These are phyloP conservation scores for Phocoena sinus DNA, from an alignment of 2,113 vertebrate genomes.

Conservation along the genomic window DNA sequence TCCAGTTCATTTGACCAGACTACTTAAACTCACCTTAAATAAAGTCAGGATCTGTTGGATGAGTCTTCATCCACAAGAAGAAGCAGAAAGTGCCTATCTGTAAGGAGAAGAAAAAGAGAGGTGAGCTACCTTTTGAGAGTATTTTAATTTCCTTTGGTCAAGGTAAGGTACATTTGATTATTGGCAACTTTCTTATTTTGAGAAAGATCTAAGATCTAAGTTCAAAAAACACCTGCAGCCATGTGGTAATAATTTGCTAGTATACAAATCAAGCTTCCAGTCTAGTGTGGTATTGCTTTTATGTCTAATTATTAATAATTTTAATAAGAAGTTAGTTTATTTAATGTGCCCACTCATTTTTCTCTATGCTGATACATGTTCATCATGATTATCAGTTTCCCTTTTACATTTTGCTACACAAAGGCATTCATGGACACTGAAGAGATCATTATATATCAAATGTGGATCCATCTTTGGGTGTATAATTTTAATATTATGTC, in stretches of 20 bases:
- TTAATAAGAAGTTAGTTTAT: neutral
- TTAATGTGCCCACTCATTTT: neutral
- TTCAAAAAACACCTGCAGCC: neutral
- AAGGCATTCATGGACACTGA: neutral
- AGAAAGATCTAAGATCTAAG: neutral
- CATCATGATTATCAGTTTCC: neutral
- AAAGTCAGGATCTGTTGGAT: neutral
- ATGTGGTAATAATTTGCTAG: neutral
- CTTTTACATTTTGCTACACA: neutral
- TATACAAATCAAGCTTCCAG: neutral
- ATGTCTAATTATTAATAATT: neutral
- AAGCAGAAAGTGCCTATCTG: neutral
- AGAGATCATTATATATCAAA: neutral
- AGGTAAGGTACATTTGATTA: neutral
- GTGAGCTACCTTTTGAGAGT: neutral
- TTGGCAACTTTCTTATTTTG: neutral
- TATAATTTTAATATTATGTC: neutral
- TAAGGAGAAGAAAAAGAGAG: neutral
- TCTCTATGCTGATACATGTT: neutral
- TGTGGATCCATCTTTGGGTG: neutral
- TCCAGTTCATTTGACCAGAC: neutral
- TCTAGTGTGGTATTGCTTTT: neutral
- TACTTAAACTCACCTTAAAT: neutral
- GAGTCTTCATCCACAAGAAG: neutral
- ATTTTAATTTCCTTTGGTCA: neutral